A percentile compares a stretch with the other conserved stretches of the same genome.
These are phyloP conservation scores for Phyllotis vaccarum DNA, from an alignment of 2,797 vertebrate genomes.

Conservation along the genomic window DNA sequence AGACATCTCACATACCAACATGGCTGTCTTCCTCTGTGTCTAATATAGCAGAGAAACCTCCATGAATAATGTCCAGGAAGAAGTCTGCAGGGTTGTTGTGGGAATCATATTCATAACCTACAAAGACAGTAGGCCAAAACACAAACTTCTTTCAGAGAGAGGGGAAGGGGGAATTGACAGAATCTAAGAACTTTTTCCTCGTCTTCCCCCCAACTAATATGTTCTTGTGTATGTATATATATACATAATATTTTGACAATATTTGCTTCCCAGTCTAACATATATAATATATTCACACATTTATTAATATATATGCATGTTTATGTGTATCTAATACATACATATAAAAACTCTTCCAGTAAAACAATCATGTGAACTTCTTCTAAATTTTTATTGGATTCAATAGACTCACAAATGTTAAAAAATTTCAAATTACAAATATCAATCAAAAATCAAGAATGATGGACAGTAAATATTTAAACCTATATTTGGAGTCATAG, in stretches of 20 bases:
- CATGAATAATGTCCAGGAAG: no score
- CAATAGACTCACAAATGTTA: background rate
- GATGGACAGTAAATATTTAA: no score
- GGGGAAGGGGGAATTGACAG: background rate
- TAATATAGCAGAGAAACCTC: no score
- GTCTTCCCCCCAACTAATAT: background rate
- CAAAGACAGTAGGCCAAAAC: background rate
- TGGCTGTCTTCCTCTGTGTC: background rate
- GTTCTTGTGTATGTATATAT: background rate
- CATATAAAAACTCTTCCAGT: background rate
- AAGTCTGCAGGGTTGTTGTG: no score
- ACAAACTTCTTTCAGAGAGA: background rate
- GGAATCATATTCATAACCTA: no score
- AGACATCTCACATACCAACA: slow-evolving; percentile 78
- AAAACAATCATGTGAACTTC: background rate
- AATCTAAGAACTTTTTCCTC: background rate
- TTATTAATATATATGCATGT: background rate
- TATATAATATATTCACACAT: background rate
- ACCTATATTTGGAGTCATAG: background rate
- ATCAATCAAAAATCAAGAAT: background rate
- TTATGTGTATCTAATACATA: background rate
- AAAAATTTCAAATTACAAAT: background rate
- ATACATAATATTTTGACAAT: background rate
- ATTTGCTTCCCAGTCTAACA: background rate
- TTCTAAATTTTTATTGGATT: background rate